These are phyloP conservation scores for Oxyteleia sp. DNA, from an alignment of 2,888 invertebrate genomes.

Conservation along the genomic window DNA sequence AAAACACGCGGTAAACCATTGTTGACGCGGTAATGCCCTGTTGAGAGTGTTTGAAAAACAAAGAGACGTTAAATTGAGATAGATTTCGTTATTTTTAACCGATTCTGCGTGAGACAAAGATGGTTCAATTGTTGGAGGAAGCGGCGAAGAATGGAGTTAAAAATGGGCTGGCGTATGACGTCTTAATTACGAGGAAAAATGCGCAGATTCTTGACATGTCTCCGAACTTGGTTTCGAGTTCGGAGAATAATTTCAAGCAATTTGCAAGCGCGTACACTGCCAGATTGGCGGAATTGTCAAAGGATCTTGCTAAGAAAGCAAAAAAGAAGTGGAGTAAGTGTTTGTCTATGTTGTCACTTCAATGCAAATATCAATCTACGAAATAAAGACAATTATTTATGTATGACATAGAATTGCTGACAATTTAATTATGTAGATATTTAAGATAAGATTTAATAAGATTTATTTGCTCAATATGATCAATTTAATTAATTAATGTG, in stretches of 20 bases:
- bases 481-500: too few relatives aligned
- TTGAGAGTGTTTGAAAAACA: background rate
- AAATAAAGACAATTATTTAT: too few relatives aligned
- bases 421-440: too few relatives aligned
- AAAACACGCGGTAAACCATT: slow-evolving; percentile 7
- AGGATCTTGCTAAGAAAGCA: slow-evolving; percentile 89
- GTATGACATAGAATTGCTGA: too few relatives aligned
- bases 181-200: slow-evolving; percentile 77
- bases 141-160: background rate
- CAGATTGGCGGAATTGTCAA: slow-evolving; percentile 91
- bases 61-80: background rate
- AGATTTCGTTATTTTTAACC: background rate
- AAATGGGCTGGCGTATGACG: background rate
- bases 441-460: too few relatives aligned
- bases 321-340: slow-evolving; percentile 91
- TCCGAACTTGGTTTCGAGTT: slow-evolving; percentile 72
- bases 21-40: slow-evolving; percentile 14
- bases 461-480: too few relatives aligned
- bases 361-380: background rate
- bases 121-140: slow-evolving; percentile 16
- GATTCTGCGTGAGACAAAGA: background rate
- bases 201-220: slow-evolving; percentile 77
- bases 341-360: background rate
- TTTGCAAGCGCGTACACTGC: slow-evolving; percentile 95
- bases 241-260: slow-evolving; percentile 89